phyloP scores from a whole-genome alignment of 2,797 vertebrate genomes.

The Pangasius djambal region DNA sequence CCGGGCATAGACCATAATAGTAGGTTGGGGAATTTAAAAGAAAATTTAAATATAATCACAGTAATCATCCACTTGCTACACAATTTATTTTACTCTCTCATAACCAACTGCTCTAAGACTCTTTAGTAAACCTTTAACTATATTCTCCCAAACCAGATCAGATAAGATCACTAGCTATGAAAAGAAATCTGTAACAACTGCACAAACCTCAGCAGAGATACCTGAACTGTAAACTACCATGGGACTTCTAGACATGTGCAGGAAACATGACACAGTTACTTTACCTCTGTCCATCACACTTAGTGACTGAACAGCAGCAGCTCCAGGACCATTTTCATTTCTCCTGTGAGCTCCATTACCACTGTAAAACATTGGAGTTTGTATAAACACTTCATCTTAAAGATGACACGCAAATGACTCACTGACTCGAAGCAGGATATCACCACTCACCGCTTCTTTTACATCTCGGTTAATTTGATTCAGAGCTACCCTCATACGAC shows the following conservation, averaged over 20 bases:
- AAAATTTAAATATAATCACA: too few species aligned
- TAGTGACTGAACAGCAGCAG: slow-evolving; percentile 1
- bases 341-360: not conserved
- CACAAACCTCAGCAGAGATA: not conserved
- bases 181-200: not conserved
- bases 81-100: not conserved
- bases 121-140: not conserved
- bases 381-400: not conserved
- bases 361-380: not conserved
- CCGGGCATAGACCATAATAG: too few species aligned
- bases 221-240: not conserved
- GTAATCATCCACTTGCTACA: not conserved
- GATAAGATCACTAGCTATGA: not conserved
- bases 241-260: not conserved
- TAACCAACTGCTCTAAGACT: not conserved
- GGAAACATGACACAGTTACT: not conserved
- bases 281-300: not conserved
- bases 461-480: not conserved
- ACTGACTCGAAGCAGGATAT: not conserved
- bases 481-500: not conserved
- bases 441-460: not conserved
- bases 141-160: not conserved
- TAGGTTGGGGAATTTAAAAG: not conserved
- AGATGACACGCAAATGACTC: not conserved
- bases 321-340: not conserved